These are phyloP conservation scores for Pagetopsis macropterus DNA, from an alignment of 2,797 vertebrate genomes.

Conservation along the genomic window DNA sequence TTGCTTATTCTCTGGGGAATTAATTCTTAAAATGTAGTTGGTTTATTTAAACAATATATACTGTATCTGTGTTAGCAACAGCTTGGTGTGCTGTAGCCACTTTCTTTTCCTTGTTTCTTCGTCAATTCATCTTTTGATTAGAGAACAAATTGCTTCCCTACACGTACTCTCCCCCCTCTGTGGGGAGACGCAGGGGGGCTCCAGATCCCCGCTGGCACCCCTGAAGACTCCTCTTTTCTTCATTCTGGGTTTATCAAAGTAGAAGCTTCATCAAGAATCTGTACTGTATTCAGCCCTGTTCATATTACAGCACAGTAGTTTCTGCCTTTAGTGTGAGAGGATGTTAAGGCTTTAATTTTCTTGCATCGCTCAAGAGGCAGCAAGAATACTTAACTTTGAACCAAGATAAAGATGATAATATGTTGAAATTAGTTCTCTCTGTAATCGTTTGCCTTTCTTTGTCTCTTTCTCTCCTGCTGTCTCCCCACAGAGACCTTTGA, in stretches of 20 bases:
- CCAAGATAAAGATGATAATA: constrained; percentile 5
- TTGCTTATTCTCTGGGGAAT: constrained; percentile 20
- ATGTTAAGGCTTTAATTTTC: constrained; percentile 8
- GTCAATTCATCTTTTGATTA: constrained; percentile 54
- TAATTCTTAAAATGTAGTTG: constrained; percentile 11
- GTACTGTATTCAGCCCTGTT: constrained; percentile 3
- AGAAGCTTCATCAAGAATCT: constrained; percentile 2
- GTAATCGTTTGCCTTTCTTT: constrained; percentile 5
- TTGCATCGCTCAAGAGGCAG: background rate
- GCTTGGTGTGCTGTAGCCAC: constrained; percentile 24
- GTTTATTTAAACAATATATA: constrained; percentile 36
- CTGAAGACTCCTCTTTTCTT: constrained; percentile 18
- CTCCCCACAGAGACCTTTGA: constrained; percentile 86
- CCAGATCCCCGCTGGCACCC: constrained; percentile 45
- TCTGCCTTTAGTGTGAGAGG: background rate
- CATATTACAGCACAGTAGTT: background rate
- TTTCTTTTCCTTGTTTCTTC: constrained; percentile 39
- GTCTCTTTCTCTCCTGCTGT: constrained; percentile 29
- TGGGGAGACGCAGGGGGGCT: constrained; percentile 25
- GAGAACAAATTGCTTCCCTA: constrained; percentile 49
- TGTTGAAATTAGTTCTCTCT: constrained; percentile 20
- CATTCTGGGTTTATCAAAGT: constrained; percentile 5
- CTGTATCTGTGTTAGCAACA: background rate
- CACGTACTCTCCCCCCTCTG: constrained; percentile 24
- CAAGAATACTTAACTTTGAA: constrained; percentile 1